These are phyloP conservation scores for Troilus luridus DNA, from an alignment of 2,888 invertebrate genomes.

Conservation along the genomic window DNA sequence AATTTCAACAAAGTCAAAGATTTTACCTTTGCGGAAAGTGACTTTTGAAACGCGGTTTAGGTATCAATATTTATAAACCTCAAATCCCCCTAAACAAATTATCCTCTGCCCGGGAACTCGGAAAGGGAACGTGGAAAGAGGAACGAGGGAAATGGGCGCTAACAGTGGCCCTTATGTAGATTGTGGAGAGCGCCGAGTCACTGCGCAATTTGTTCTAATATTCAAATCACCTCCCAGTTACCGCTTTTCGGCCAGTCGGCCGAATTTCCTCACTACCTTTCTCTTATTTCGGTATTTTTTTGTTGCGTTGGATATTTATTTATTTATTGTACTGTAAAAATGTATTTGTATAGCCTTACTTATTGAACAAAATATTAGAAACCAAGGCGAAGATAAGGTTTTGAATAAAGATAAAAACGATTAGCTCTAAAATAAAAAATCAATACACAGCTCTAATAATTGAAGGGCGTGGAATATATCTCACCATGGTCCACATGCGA, in stretches of 20 bases:
- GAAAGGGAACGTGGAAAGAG: neutral
- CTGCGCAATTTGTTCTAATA: slow-evolving; percentile 20
- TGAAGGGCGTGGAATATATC: too few species aligned
- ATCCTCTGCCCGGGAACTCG: neutral
- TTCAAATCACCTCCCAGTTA: slow-evolving; percentile 8
- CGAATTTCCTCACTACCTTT: neutral
- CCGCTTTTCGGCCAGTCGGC: neutral
- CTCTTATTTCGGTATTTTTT: neutral
- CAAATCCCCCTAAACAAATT: neutral
- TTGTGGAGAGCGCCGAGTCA: neutral
- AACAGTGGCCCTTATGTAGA: slow-evolving; percentile 8
- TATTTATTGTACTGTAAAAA: neutral
- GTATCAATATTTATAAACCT: slow-evolving; percentile 11
- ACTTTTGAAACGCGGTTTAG: neutral
- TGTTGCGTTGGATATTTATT: neutral
- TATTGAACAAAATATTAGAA: too few species aligned
- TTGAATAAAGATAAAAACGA: too few species aligned
- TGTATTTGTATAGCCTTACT: too few species aligned
- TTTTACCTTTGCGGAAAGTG: neutral
- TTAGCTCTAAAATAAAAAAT: too few species aligned
- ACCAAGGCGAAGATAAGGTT: too few species aligned
- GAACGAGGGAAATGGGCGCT: neutral
- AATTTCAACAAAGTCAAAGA: neutral
- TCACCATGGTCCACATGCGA: too few species aligned
- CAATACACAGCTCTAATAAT: too few species aligned